Base-by-base conservation (phyloP, 1,140 invertebrate species). In the Belonocnema kinseyi region DNA sequence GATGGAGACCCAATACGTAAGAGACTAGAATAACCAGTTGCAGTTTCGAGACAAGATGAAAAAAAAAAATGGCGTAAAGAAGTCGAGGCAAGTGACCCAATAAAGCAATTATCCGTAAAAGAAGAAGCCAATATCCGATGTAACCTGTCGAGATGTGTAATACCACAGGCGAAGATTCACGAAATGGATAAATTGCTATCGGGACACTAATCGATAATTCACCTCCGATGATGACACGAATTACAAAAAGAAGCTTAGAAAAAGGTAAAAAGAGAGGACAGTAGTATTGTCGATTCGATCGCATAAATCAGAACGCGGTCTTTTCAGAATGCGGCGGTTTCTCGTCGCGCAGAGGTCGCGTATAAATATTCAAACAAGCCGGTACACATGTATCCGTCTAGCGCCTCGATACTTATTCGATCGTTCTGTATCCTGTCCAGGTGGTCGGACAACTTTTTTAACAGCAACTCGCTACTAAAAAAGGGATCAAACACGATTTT, bases 321-420 rank as follows among this genome's bases (percentile, higher is more conserved):
- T 83, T 86, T 86, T 82, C 85, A 85, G 86, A 88, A 87, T 87
- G 83, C 83, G 61, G 76, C 66, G 80, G 78, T 85, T 85, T 86
- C 85, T 84, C 78, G 83, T 79, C 70, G 76, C 71, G 74, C 79
- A 72, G 82, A 84, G 84, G 82, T 85, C 80, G 84, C 77, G 76
- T 82, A 88, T 88, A 88, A 86, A 87, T 88, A 88, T 88, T 88
- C 85, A 87, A 80, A 82, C 87, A 87, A 86, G 84, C 77, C 76
- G 76, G 74, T 85, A 88, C 87, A 84, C 83, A 81, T 87, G 83
- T 81, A 83, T 77, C 77, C 78, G 82, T 78, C 79, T 61, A 74
- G 58, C 58, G 26, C 26, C 26, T 33, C 26, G 26, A 66, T 56
- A 74, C 26, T 40, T 74, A 56, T 54, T 74, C 73, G 53, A 51